phyloP scores from a whole-genome alignment of 1,140 invertebrate species.

The Zaprionus taronus region DNA sequence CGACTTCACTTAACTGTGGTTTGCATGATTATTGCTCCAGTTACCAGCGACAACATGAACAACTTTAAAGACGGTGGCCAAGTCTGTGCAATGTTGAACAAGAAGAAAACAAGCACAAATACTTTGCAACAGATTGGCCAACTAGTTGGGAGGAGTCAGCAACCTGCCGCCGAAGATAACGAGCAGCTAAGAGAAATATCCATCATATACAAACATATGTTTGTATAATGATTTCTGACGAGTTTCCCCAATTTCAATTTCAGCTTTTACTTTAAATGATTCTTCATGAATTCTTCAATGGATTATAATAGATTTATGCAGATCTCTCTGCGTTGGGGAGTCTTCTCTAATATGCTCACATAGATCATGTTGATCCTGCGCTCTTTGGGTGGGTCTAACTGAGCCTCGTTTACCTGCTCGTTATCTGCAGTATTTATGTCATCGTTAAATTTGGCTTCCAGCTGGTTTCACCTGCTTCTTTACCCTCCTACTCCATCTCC shows the following conservation, averaged over 20 bases:
- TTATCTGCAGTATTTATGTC: slow-evolving; percentile 78
- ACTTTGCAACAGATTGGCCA: slow-evolving; percentile 20
- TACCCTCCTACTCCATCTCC: no score
- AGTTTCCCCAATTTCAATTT: background rate
- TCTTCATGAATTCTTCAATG: background rate
- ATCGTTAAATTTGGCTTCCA: slow-evolving; percentile 74
- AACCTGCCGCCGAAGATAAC: background rate
- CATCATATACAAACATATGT: background rate
- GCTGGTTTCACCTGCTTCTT: slow-evolving; percentile 59
- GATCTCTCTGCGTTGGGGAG: background rate
- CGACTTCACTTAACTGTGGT: slow-evolving; percentile 78
- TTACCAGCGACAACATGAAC: slow-evolving; percentile 52
- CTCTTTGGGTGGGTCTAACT: slow-evolving; percentile 52
- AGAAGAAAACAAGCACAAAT: slow-evolving; percentile 29
- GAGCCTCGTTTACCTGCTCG: slow-evolving; percentile 48
- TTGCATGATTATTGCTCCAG: slow-evolving; percentile 80
- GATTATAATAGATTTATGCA: background rate
- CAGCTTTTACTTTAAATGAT: background rate
- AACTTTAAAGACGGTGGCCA: slow-evolving; percentile 47
- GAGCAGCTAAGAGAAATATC: background rate
- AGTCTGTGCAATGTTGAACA: slow-evolving; percentile 54
- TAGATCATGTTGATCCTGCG: slow-evolving; percentile 26
- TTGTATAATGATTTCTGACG: background rate
- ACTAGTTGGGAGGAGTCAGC: background rate
- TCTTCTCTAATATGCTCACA: background rate